Evolutionary conservation across 2,888 invertebrate genomes (phyloP).

Genomic region (Galeopsomyia nigrocyanea): DNA sequence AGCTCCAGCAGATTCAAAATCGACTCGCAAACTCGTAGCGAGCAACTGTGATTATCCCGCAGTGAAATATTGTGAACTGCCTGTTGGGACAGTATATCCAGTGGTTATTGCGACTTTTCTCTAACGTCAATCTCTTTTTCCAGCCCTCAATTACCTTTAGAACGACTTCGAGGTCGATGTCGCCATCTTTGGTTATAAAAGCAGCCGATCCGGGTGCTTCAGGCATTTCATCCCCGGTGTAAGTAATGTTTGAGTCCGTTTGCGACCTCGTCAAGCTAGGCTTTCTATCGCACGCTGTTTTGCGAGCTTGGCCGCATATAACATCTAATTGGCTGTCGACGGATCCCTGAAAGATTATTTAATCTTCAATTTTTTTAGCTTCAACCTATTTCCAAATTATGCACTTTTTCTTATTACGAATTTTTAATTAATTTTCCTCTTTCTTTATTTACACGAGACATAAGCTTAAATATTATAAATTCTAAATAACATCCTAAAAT

Average conservation of each 20-base stretch:
- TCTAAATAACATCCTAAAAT: neutral
- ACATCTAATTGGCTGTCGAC: slow-evolving; percentile 88
- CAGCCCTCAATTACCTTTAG: slow-evolving; percentile 74
- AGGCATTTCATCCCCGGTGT: slow-evolving; percentile 86
- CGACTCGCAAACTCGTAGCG: slow-evolving; percentile 81
- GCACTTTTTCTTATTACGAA: too few relatives aligned
- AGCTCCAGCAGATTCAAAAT: slow-evolving; percentile 93
- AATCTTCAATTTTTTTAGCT: neutral
- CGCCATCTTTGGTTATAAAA: slow-evolving; percentile 96
- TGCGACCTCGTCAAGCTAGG: slow-evolving; percentile 81
- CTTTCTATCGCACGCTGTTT: slow-evolving; percentile 15
- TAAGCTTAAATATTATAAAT: too few relatives aligned
- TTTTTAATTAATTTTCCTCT: too few relatives aligned
- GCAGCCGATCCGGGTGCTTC: slow-evolving; percentile 90
- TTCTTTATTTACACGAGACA: too few relatives aligned
- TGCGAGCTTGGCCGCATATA: slow-evolving; percentile 71
- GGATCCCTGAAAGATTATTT: slow-evolving; percentile 75
- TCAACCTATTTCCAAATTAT: too few relatives aligned
- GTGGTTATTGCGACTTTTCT: neutral
- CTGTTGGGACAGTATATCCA: slow-evolving; percentile 67
- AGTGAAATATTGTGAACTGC: slow-evolving; percentile 90
- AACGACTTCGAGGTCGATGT: slow-evolving; percentile 91
- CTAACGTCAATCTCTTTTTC: neutral
- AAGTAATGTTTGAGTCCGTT: slow-evolving; percentile 93
- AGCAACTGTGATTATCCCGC: slow-evolving; percentile 86